Evolutionary conservation across 2,113 vertebrate species (phyloP), one percentile per base, ranked within the genome.

Genomic region (Chaenogobius annularis): DNA sequence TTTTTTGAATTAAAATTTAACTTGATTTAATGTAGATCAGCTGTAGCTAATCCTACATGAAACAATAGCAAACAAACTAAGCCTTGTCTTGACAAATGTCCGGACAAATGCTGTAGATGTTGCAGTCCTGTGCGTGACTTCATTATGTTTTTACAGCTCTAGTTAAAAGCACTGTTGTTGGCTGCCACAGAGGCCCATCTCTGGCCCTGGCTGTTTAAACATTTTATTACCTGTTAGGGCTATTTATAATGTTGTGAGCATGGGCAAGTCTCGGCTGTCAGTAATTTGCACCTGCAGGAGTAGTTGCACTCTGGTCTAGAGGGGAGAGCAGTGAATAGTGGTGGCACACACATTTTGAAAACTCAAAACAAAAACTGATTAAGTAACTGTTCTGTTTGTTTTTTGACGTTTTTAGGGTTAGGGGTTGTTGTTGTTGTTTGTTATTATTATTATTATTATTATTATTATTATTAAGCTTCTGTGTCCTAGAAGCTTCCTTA

Each of bases 141-240:
- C 65, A 76, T 81, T 76, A 17, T 88, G 85, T 87, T 90, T 91
- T 89, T 88, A 90, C 75, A 87, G 80, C 59, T 71, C 74, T 82
- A 71, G 86, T 89, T 90, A 84, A 85, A 89, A 82, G 76, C 76
- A 0, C 77, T 62, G 70, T 78, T 72, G 75, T 54, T 74, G 81
- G 73, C 78, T 35, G 66, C 75, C 58, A 55, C 71, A 31, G 82
- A 74, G 76, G 78, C 80, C 77, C 50, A 0, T 64, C 58, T 31
- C 77, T 69, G 80, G 56, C 72, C 80, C 73, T 70, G 85, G 79
- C 85, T 77, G 85, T 88, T 90, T 86, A 87, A 89, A 85, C 66
- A 62, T 88, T 92, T 92, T 93, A 93, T 91, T 92, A 93, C 89
- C 91, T 91, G 90, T 92, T 89, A 72, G 79, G 77, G 69, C 86